Evolutionary conservation across 2,113 vertebrate genomes (phyloP).

Genomic region (Mesocricetus auratus): DNA sequence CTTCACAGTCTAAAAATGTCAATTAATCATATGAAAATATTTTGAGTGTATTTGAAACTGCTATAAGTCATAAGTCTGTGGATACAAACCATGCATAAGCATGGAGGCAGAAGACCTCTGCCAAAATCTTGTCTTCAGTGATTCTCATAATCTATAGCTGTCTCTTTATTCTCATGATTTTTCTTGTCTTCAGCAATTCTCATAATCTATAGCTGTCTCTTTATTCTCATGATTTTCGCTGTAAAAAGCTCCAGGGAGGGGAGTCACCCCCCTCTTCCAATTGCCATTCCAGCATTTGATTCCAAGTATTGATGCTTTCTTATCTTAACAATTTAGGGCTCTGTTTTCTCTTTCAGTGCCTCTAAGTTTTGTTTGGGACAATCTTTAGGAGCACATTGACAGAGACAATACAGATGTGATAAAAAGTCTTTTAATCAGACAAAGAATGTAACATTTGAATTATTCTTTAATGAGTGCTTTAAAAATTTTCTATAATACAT

Average conservation of each 20-base stretch:
- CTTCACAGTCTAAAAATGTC: not conserved
- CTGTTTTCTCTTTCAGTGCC: not conserved
- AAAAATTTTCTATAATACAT: not conserved
- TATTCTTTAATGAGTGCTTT: slow-evolving; percentile 29
- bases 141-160: slow-evolving; percentile 48
- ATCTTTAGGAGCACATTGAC: not conserved
- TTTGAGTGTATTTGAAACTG: slow-evolving; percentile 72
- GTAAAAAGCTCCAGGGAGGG: not conserved
- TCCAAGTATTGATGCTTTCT: not conserved
- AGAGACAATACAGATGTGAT: not conserved
- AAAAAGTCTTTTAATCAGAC: not conserved
- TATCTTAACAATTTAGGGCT: not conserved
- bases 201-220: slow-evolving; percentile 56
- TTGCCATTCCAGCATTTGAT: not conserved
- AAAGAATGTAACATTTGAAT: not conserved
- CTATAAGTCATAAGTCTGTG: slow-evolving; percentile 57
- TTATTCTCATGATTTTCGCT: slow-evolving; percentile 56
- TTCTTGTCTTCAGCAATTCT: slow-evolving; percentile 75
- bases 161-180: slow-evolving; percentile 69
- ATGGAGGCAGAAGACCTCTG: slow-evolving; percentile 68
- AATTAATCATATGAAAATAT: slow-evolving; percentile 64
- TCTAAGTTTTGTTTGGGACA: not conserved
- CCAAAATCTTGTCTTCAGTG: slow-evolving; percentile 73
- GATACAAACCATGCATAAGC: slow-evolving; percentile 67
- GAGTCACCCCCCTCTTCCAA: not conserved